Evolutionary conservation across 1,140 invertebrate genomes (phyloP).

Genomic region (Zaprionus inermis): DNA sequence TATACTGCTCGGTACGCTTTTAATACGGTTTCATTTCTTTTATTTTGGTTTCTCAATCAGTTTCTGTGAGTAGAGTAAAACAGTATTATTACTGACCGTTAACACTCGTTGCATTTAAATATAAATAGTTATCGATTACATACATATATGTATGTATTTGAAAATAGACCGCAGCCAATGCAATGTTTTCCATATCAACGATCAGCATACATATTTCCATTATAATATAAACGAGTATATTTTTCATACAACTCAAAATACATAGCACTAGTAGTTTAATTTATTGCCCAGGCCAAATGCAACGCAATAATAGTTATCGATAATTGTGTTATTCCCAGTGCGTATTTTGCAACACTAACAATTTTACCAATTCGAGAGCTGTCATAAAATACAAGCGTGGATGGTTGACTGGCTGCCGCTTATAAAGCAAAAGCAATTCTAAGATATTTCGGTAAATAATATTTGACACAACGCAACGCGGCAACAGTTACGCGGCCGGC

Average conservation of each 20-base stretch:
- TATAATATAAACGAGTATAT: neutral
- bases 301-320: neutral
- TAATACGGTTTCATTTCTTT: neutral
- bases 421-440: constrained; percentile 19
- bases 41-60: neutral
- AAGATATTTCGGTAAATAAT: constrained; percentile 19
- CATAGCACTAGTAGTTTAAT: neutral
- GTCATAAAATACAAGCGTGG: constrained; percentile 51
- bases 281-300: neutral
- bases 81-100: neutral
- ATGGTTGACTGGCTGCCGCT: constrained; percentile 19
- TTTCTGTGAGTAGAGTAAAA: neutral
- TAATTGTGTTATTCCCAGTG: neutral
- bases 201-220: neutral
- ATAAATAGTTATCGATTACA: neutral
- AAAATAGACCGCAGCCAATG: neutral
- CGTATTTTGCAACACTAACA: constrained; percentile 27
- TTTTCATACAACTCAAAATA: too few relatives aligned
- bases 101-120: neutral
- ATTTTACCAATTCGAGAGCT: constrained; percentile 18
- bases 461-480: neutral
- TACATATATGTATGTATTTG: neutral
- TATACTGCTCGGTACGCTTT: neutral
- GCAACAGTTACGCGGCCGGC: neutral
- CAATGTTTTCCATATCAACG: neutral